Base-by-base conservation (phyloP, 2,888 invertebrate genomes). In the Clivina fossor region DNA sequence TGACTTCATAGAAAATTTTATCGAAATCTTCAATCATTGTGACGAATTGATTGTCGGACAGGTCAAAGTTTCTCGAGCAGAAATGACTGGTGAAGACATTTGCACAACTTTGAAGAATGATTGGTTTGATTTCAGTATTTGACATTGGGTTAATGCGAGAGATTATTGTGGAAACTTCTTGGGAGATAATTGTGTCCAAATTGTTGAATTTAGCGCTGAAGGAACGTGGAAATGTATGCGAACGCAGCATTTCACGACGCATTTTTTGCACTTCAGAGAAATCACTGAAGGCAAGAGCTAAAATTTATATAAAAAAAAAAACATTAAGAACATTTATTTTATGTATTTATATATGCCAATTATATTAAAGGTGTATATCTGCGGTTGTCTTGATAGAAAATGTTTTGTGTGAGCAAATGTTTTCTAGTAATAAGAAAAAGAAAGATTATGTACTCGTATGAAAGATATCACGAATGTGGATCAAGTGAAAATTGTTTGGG, bases 281-380 rank as follows among this genome's bases (percentile, higher is more conserved):
- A 66, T 85, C 78, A 68, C 84, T 84, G 64, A 85, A 82, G n/a
- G 84, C 85, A 61, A 85, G 70, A 51, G 85, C 85, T 85, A 68
- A 1, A 69, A 48, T 35, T 4, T 35, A 2, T 9, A 20, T 19
- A 24, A 35, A 4, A 20, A 50, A 46, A 28, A 44, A 41, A 20
- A 16, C 16, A 26, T 28, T 4, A 16, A 49, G 30, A 38, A 11
- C 3, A 22, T 37, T 8, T 7, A 26, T 26, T 26, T 26, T 26
- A 7, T 5, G 26, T 26, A 5, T 7, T 7, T 13, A 33, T 16
- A 48, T 33, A 48, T 3, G 35, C 18, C 20, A 18, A 26, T 9
- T 8, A 22, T 16, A 40, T 4, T 8, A 40, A 18, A 13, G n/a
- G n/a, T n/a, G n/a, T n/a, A n/a, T n/a, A n/a, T n/a, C n/a, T n/a